These are phyloP conservation scores for Chaetogeoica ovagalla DNA, from an alignment of 2,888 invertebrate genomes.

Conservation along the genomic window DNA sequence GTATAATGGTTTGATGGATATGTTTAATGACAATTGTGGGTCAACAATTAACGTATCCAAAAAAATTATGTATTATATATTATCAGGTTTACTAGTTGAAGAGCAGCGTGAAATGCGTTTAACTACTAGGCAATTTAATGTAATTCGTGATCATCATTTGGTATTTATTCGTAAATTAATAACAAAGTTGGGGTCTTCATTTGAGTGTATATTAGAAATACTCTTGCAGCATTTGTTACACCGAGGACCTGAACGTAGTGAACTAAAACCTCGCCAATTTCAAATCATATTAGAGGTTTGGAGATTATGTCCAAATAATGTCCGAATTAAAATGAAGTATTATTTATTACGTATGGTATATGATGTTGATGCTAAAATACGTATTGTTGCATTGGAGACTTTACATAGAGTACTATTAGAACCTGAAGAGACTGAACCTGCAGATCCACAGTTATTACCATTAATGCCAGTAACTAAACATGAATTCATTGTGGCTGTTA, in stretches of 20 bases:
- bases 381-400: slow-evolving; percentile 35
- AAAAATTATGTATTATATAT: slow-evolving; percentile 22
- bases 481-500: slow-evolving; percentile 37
- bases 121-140: slow-evolving; percentile 41
- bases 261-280: slow-evolving; percentile 43
- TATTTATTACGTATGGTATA: slow-evolving; percentile 32
- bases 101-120: slow-evolving; percentile 44
- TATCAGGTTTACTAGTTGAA: slow-evolving; percentile 35
- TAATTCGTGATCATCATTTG: slow-evolving; percentile 47
- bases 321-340: slow-evolving; percentile 43
- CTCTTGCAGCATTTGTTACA: slow-evolving; percentile 39
- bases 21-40: slow-evolving; percentile 48
- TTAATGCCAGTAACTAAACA: slow-evolving; percentile 47
- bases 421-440: slow-evolving; percentile 47
- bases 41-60: slow-evolving; percentile 10
- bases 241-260: slow-evolving; percentile 49
- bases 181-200: slow-evolving; percentile 24
- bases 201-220: slow-evolving; percentile 27
- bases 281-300: slow-evolving; percentile 49
- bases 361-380: slow-evolving; percentile 41
- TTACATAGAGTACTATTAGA: slow-evolving; percentile 38
- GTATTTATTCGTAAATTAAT: slow-evolving; percentile 35
- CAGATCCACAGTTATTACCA: slow-evolving; percentile 19
- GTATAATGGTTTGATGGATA: slow-evolving; percentile 20
- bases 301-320: slow-evolving; percentile 43